These are phyloP conservation scores for Eristalis tenax DNA, from an alignment of 2,888 invertebrate species.

Conservation along the genomic window DNA sequence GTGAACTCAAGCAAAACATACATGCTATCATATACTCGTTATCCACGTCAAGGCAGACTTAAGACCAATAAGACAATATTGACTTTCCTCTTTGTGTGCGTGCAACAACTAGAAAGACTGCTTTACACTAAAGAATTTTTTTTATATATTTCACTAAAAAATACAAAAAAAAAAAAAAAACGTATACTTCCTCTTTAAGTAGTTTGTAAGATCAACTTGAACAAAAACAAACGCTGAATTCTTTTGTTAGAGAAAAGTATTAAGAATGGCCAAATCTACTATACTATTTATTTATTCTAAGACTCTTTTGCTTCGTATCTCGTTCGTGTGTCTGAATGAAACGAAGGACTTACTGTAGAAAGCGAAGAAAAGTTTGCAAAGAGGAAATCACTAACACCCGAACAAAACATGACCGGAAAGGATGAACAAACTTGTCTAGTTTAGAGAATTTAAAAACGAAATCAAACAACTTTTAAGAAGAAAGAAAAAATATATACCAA, in stretches of 20 bases:
- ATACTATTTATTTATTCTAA: constrained; percentile 70
- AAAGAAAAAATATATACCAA: constrained; percentile 63
- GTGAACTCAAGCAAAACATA: not conserved
- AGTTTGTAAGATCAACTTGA: constrained; percentile 20
- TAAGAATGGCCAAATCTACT: constrained; percentile 70
- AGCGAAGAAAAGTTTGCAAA: constrained; percentile 23
- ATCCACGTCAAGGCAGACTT: constrained; percentile 43
- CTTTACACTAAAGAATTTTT: constrained; percentile 64
- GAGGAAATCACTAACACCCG: constrained; percentile 21
- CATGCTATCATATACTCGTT: not conserved
- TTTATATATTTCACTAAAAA: constrained; percentile 30
- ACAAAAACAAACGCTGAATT: constrained; percentile 8
- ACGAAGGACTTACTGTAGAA: constrained; percentile 25
- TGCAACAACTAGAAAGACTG: constrained; percentile 63
- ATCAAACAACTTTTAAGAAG: not conserved
- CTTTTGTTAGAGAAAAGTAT: constrained; percentile 56
- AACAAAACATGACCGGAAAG: not conserved
- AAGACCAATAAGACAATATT: not conserved
- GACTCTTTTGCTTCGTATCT: constrained; percentile 19
- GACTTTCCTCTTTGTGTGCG: constrained; percentile 56
- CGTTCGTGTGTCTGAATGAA: constrained; percentile 1
- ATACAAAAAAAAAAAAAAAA: constrained; percentile 2
- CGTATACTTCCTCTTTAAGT: constrained; percentile 14
- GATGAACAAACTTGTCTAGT: not conserved
- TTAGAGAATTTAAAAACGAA: not conserved